A percentile compares a stretch with the other conserved stretches of the same genome.
Evolutionary conservation across 2,797 vertebrate species (phyloP).

Genomic region (Hydrolagus colliei): DNA sequence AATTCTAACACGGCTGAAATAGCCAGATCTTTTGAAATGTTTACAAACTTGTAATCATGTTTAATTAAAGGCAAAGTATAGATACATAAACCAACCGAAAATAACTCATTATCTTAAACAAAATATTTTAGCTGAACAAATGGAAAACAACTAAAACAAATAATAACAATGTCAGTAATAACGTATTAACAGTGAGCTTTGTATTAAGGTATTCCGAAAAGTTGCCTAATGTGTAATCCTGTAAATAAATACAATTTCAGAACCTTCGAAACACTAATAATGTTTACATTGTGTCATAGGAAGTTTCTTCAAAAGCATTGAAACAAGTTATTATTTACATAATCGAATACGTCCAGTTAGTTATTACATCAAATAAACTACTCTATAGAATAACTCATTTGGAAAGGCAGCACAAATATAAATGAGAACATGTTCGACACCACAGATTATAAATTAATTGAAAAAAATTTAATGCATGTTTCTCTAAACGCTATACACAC

Average conservation of each 20-base stretch:
- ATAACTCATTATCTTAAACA: background rate
- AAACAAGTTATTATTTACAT: background rate
- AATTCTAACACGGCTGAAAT: background rate
- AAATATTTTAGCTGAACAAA: background rate
- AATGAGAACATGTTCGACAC: too few species aligned
- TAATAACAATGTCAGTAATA: background rate
- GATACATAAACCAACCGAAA: too few species aligned
- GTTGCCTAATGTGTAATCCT: background rate
- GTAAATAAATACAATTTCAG: background rate
- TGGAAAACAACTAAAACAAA: background rate
- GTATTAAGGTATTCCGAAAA: background rate
- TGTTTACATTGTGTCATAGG: background rate
- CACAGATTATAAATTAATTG: background rate
- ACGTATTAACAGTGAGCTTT: too few species aligned
- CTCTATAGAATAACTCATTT: background rate
- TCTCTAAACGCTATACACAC: background rate
- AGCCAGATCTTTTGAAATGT: too few species aligned
- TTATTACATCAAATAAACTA: background rate
- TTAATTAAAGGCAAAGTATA: too few species aligned
- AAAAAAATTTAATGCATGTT: background rate
- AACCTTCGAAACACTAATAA: background rate
- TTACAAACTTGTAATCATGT: too few species aligned
- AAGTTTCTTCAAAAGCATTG: background rate
- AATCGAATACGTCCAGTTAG: background rate
- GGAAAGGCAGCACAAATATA: constrained; percentile 2